Percentiles rank a stretch among this genome's conserved stretches.
Evolutionary conservation across 2,113 vertebrate species (phyloP).

Genomic region (Machaerirhynchus nigripectus): DNA sequence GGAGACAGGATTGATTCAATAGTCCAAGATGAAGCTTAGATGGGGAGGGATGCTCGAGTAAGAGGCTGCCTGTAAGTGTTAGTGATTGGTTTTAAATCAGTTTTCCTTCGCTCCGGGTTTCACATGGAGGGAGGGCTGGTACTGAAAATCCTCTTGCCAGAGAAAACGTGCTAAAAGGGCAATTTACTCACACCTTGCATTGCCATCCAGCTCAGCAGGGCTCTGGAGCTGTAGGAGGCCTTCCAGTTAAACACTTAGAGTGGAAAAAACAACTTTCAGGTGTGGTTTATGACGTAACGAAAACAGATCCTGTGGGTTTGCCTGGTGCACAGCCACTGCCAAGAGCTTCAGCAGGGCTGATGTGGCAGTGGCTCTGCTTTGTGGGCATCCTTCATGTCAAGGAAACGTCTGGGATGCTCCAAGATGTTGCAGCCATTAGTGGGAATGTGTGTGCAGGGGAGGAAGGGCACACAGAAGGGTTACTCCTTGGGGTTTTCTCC

Average conservation of each 20-base stretch:
- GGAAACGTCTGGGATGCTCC: not conserved
- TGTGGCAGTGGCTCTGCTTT: not conserved
- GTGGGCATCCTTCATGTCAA: not conserved
- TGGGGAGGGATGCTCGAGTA: slow-evolving; percentile 1
- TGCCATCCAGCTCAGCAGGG: slow-evolving; percentile 63
- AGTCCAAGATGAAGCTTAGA: slow-evolving; percentile 14
- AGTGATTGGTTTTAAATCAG: slow-evolving; percentile 70
- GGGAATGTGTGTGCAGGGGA: not conserved
- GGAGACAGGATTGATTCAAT: slow-evolving; percentile 66
- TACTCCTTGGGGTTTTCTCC: not conserved
- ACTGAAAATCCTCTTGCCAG: slow-evolving; percentile 41
- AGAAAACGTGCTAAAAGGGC: slow-evolving; percentile 72
- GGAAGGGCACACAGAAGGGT: not conserved
- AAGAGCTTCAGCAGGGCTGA: not conserved
- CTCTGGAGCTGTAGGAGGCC: slow-evolving; percentile 56
- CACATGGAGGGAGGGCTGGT: not conserved
- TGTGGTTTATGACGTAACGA: slow-evolving; percentile 7
- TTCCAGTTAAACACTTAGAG: slow-evolving; percentile 65
- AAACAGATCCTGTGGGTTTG: not conserved
- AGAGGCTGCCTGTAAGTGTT: slow-evolving; percentile 37
- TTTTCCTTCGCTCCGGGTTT: slow-evolving; percentile 27
- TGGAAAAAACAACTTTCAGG: slow-evolving; percentile 71
- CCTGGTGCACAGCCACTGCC: not conserved
- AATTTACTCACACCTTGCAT: slow-evolving; percentile 64
- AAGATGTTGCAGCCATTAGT: not conserved